phyloP scores from a whole-genome alignment of 2,888 invertebrate genomes.

The Yponomeuta plumbellus region DNA sequence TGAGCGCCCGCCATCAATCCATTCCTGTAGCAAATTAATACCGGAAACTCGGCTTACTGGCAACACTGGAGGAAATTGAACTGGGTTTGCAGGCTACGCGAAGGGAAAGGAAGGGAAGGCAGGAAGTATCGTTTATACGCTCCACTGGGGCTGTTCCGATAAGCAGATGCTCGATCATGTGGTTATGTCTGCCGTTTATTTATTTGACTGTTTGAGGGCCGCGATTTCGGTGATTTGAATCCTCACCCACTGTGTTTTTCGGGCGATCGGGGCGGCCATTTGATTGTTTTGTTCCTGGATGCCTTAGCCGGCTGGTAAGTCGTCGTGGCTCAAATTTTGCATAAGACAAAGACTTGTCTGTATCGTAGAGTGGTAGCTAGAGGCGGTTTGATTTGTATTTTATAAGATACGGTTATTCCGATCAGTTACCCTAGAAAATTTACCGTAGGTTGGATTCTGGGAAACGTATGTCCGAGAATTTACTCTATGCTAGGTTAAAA shows the following conservation, averaged over 20 bases:
- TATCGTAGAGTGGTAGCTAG: too few relatives aligned
- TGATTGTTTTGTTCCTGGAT: background rate
- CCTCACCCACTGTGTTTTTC: background rate
- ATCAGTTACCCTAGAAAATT: too few relatives aligned
- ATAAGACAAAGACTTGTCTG: too few relatives aligned
- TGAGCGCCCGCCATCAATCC: constrained; percentile 2
- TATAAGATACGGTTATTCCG: too few relatives aligned
- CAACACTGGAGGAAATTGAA: background rate
- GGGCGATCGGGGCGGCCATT: background rate
- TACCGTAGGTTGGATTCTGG: too few relatives aligned
- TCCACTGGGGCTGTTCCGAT: background rate
- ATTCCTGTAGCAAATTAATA: constrained; percentile 7
- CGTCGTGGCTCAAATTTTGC: too few relatives aligned
- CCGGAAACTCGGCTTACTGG: constrained; percentile 8
- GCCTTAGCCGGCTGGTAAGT: too few relatives aligned
- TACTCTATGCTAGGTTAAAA: too few relatives aligned
- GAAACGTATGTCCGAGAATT: too few relatives aligned
- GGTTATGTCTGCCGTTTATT: background rate
- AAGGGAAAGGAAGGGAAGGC: background rate
- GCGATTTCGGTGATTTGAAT: background rate
- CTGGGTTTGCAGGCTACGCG: background rate
- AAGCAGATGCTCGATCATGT: constrained; percentile 2
- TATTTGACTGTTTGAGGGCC: background rate
- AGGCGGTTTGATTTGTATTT: too few relatives aligned
- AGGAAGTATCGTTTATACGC: constrained; percentile 6